Percentiles rank a stretch among this genome's conserved stretches.
These are phyloP conservation scores for Tetragnatha montana DNA, from an alignment of 2,888 invertebrate genomes.

Conservation along the genomic window DNA sequence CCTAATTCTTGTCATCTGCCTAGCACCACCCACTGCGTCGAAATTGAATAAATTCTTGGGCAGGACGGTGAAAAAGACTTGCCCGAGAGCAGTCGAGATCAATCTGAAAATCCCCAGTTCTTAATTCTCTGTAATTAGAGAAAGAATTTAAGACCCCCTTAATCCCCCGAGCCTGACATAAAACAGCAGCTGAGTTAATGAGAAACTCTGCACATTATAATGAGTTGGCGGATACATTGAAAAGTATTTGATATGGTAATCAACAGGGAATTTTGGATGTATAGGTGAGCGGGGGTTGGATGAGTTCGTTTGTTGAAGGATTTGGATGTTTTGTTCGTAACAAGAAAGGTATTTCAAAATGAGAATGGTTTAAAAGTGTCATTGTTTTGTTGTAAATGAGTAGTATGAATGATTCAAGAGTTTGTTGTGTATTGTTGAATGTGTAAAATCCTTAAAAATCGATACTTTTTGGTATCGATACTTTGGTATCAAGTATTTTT, in stretches of 20 bases:
- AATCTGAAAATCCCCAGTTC: slow-evolving; percentile 25
- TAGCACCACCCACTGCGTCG: neutral
- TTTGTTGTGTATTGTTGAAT: no score
- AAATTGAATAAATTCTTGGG: slow-evolving; percentile 17
- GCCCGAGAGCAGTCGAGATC: neutral
- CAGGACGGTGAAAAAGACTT: neutral
- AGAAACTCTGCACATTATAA: neutral
- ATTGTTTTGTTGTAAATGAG: no score
- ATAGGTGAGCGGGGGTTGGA: neutral
- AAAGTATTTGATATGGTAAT: slow-evolving; percentile 38
- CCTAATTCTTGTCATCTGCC: neutral
- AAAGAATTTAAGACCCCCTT: slow-evolving; percentile 34
- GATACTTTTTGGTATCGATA: no score
- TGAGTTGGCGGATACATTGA: slow-evolving; percentile 1
- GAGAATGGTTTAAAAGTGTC: no score
- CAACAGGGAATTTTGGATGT: neutral
- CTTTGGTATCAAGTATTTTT: no score
- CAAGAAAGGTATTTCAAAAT: no score
- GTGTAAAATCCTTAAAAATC: no score
- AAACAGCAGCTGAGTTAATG: neutral
- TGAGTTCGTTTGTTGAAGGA: neutral
- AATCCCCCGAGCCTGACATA: slow-evolving; percentile 8
- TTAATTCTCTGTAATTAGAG: slow-evolving; percentile 52
- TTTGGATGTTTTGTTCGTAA: neutral
- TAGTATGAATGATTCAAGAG: no score